Evolutionary conservation across 2,888 invertebrate species (phyloP), one percentile per base, ranked within the genome.

Genomic region (Leptinotarsa juncta): DNA sequence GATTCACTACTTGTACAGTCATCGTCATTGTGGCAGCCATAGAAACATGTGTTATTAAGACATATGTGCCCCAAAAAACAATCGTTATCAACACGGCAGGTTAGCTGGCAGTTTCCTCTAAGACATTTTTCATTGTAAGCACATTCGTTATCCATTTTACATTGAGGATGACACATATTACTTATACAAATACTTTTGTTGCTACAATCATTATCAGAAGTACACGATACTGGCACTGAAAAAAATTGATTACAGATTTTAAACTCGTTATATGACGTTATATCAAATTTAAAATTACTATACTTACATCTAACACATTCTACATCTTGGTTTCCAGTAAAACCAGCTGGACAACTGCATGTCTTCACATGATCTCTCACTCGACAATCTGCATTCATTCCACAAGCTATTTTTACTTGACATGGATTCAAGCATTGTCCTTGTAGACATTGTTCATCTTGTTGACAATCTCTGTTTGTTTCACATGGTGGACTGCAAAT

Each of bases 61-160:
- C 97, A 97, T 79, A 97, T 95, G 83, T 97, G 96, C 1, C 96
- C 96, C 74, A 96, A 89, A 91, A 97, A 96, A 83, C 97, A 97
- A 83, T 97, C 97, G 83, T 96, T 96, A 85, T 97, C 96, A 1
- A 96, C 93, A 67, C 96, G 92, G 84, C 97, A 97, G 3, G 96
- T 97, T 74, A 97, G 92, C 92, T 95, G 91, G 86, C 97, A 97
- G 83, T 92, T 93, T 80, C 93, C 94, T 83, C 91, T 91, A 12
- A 95, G 89, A 88, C 97, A 97, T 87, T 96, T 95, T 88, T 97
- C 97, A 85, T 97, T 97, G 75, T 94, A 91, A 3, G 96, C 97
- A 86, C 97, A 97, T 79, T 95, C 92, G 82, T 93, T 93, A 86
- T 97, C 96, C 18, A 88, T 89, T 51, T 89, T 88, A 84, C 97